Conservation (phyloP, 2,113 vertebrate species). For the Agapornis roseicollis region DNA sequence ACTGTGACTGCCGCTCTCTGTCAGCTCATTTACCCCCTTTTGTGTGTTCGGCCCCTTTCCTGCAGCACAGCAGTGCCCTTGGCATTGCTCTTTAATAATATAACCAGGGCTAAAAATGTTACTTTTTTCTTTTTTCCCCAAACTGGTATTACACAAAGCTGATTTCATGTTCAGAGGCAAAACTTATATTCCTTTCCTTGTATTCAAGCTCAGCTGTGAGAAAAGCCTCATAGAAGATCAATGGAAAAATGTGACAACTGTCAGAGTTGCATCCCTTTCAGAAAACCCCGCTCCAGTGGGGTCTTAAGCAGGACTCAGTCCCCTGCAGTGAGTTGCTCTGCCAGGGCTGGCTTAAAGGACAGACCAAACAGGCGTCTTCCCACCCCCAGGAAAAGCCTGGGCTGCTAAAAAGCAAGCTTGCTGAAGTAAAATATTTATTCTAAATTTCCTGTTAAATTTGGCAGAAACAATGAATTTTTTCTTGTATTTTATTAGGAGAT, state of each 20-base stretch:
- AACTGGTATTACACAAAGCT: not conserved
- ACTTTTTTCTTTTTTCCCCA: not conserved
- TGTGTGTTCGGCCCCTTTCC: not conserved
- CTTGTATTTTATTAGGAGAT: constrained; percentile 59
- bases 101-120: not conserved
- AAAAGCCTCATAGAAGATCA: not conserved
- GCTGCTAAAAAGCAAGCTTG: constrained; percentile 33
- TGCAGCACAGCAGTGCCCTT: not conserved
- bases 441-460: constrained; percentile 64
- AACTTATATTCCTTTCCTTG: not conserved
- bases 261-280: not conserved
- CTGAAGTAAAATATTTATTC: constrained; percentile 59
- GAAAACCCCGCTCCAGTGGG: constrained; percentile 2
- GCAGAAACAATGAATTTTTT: constrained; percentile 41
- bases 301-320: constrained; percentile 18
- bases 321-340: not conserved
- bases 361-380: constrained; percentile 32
- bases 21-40: not conserved
- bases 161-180: not conserved
- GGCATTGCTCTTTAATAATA: not conserved
- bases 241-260: not conserved
- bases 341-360: constrained; percentile 56
- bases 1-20: not conserved
- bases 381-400: constrained; percentile 35
- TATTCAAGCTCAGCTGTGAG: not conserved